Base-by-base conservation (phyloP, 2,888 invertebrate genomes). In the Lordiphosa andalusiaca region DNA sequence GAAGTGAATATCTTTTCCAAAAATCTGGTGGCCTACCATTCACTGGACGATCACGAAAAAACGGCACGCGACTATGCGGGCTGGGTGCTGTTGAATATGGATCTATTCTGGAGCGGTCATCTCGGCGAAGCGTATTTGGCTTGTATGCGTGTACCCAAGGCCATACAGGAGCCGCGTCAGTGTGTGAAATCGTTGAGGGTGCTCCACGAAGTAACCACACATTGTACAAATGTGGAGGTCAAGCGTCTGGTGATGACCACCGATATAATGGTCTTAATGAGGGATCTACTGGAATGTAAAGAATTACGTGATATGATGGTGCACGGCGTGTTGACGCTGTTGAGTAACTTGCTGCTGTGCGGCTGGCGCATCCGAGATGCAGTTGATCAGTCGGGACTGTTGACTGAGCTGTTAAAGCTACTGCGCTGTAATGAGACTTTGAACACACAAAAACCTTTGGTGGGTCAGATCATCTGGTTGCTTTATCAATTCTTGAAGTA, bases 321-420 rank as follows among this genome's bases (percentile, higher is more conserved):
- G 4, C 35, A 36, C 39, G 42, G 55, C 7, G 42, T 21, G 7
- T 6, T 71, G 30, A 53, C 55, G 2, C 35, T 75, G 53, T 12
- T 71, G 10, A 72, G 76, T 58, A 72, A 72, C 25, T 12, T 72
- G 2, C 53, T 71, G 3, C 36, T 56, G 4, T 50, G 42, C 7
- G 65, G 76, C 19, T 71, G 61, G 69, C 47, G 54, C 0, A 25
- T 71, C 50, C 48, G 71, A 1, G 74, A 71, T 39, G 67, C 74
- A 0, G 36, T 71, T 7, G 50, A 67, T 2, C 62, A 62, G 4
- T 53, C 74, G 1, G 71, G 74, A 0, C 9, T 71, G 30, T 38
- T 70, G 0, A 0, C 9, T 1, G 63, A 63, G 41, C 13, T 71
- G 16, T 25, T 71, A 10, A 12, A 33, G 2, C 13, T 46, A n/a